Evolutionary conservation across 1,140 invertebrate species (phyloP), one percentile per base, ranked within the genome.

Genomic region (Heterodera schachtii): DNA sequence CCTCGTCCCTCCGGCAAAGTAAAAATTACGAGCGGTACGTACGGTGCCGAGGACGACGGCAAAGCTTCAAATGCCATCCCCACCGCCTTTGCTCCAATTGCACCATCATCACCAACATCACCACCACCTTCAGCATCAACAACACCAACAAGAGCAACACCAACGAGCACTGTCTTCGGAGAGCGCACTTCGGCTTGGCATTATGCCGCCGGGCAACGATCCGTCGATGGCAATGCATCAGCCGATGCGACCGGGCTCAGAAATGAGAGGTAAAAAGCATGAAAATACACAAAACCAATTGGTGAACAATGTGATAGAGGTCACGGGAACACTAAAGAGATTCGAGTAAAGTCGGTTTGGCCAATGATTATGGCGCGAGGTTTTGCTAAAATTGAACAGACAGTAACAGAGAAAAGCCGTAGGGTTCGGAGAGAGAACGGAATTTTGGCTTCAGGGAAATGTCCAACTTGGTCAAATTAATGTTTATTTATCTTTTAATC

Each of bases 261-360:
- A 78, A 70, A 78, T 78, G 76, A 64, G 64, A 64, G 76, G 76
- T 78, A 31, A 76, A 31, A 31, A 75, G 16, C n/a, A 57, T 5
- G 1, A 43, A 75, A 75, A 75, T 16, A 47, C 16, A 16, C 47
- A 57, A 76, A 67, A 76, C 43, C 67, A 76, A 57, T 67, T 31
- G 31, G 31, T 31, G 31, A 31, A 31, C 31, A 31, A 31, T 31
- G 31, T 31, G 31, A 31, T 31, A 31, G 31, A 31, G 31, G 31
- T 31, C 31, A 31, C 1, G 31, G 31, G 31, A 31, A 31, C 31
- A 31, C 31, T 31, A 31, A n/a, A n/a, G 31, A 31, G 31, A 31
- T 31, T 31, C 31, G 31, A 31, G 1, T 31, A 31, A 31, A 31
- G 31, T 31, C 31, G 31, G 31, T 31, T 31, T 31, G 31, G 31